Conservation (phyloP, 2,797 vertebrate species). For the Numenius phaeopus region DNA sequence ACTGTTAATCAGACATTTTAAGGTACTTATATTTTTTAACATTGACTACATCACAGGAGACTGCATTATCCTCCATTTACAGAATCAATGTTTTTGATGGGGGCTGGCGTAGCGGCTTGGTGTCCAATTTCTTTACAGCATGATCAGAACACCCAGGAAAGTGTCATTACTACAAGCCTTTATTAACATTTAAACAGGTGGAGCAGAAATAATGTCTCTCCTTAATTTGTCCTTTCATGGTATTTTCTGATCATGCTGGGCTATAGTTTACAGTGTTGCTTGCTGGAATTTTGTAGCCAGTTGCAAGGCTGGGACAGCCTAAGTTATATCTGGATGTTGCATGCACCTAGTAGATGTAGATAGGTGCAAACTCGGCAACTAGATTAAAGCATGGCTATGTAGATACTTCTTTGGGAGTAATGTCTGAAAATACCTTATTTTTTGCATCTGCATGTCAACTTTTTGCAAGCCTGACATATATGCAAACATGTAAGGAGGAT, state of each 20-base stretch:
- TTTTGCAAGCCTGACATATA: not conserved
- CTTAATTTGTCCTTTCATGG: not conserved
- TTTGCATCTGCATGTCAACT: not conserved
- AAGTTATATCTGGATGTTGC: not conserved
- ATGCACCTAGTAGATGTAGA: not conserved
- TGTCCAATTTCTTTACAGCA: constrained; percentile 24
- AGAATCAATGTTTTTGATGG: constrained; percentile 16
- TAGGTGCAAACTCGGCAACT: not conserved
- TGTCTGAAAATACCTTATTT: not conserved
- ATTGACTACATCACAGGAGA: constrained; percentile 20
- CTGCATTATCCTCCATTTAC: constrained; percentile 37
- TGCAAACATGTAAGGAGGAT: not conserved
- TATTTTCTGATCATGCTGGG: constrained; percentile 43
- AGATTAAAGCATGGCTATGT: not conserved
- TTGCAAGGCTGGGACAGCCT: not conserved
- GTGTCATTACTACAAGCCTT: not conserved
- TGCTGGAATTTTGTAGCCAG: not conserved
- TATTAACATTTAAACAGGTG: constrained; percentile 55
- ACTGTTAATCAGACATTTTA: constrained; percentile 73
- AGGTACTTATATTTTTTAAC: constrained; percentile 64
- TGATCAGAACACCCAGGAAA: constrained; percentile 30
- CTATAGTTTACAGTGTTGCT: not conserved
- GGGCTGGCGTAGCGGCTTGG: not conserved
- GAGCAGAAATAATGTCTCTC: constrained; percentile 48
- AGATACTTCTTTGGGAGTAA: not conserved